These are phyloP conservation scores for Tolypeutes matacus DNA, from an alignment of 2,797 vertebrate genomes.

Conservation along the genomic window DNA sequence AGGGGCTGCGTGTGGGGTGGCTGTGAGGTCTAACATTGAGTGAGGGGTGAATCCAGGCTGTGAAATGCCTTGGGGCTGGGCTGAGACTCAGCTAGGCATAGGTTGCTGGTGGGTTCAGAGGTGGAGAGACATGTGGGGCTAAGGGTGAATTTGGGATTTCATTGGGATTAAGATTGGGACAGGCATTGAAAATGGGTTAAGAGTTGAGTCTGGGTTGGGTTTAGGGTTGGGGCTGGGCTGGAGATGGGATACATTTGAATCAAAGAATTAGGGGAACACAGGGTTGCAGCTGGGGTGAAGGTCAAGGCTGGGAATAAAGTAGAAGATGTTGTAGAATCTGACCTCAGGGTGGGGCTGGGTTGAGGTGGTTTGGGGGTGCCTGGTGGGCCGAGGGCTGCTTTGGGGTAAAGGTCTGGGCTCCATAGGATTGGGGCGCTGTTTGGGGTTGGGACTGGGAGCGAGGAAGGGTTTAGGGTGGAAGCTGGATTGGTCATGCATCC, in stretches of 20 bases:
- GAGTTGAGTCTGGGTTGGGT: not conserved
- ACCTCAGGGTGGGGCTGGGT: not conserved
- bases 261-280: not conserved
- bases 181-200: not conserved
- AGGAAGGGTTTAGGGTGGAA: not conserved
- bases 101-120: not conserved
- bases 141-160: not conserved
- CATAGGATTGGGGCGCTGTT: not conserved
- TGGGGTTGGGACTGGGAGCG: not conserved
- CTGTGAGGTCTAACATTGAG: rapidly evolving
- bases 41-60: not conserved
- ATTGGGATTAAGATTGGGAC: not conserved
- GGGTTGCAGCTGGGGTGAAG: not conserved
- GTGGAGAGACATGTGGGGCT: not conserved
- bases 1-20: not conserved
- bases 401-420: not conserved
- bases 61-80: not conserved
- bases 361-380: not conserved
- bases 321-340: not conserved
- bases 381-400: not conserved
- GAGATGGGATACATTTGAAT: not conserved
- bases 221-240: not conserved
- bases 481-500: not conserved
- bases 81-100: not conserved
- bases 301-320: not conserved